Percentiles rank a stretch among this genome's conserved stretches.
Evolutionary conservation across 2,113 vertebrate species (phyloP).

Genomic region (Chloebia gouldiae): DNA sequence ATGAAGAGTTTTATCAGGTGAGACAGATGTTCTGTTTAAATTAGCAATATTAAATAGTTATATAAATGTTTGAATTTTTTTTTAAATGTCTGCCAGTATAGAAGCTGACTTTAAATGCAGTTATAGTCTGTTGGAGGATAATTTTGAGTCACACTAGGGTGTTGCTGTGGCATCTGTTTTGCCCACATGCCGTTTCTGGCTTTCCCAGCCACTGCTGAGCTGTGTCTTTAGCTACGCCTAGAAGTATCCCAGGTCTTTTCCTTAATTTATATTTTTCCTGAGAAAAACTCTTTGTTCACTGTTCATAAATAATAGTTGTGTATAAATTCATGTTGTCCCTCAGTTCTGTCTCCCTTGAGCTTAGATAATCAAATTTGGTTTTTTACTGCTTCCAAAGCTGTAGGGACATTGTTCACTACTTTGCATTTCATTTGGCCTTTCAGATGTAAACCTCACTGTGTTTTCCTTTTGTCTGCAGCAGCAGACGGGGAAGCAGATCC

Average conservation of each 20-base stretch:
- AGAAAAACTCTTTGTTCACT: not conserved
- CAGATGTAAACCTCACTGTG: not conserved
- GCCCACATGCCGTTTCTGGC: not conserved
- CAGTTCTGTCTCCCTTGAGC: not conserved
- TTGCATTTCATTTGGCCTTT: not conserved
- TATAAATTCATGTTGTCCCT: not conserved
- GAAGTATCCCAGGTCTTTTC: not conserved
- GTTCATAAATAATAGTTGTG: not conserved
- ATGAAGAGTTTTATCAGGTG: not conserved
- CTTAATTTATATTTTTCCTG: not conserved
- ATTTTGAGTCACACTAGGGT: not conserved
- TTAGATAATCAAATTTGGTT: not conserved
- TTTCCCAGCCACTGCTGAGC: not conserved
- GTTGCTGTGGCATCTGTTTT: not conserved
- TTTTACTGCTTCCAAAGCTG: not conserved
- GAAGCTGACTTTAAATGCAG: not conserved
- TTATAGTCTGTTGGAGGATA: not conserved
- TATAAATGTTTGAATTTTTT: not conserved
- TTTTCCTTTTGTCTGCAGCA: slow-evolving; percentile 52
- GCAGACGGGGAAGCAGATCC: slow-evolving; percentile 78
- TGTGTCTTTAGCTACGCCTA: not conserved
- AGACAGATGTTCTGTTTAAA: not conserved
- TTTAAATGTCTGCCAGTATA: not conserved
- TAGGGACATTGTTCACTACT: not conserved
- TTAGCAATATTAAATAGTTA: not conserved